Percentiles rank a stretch among this genome's conserved stretches.
Evolutionary conservation across 2,888 invertebrate species (phyloP).

Genomic region (Dione vanillae): DNA sequence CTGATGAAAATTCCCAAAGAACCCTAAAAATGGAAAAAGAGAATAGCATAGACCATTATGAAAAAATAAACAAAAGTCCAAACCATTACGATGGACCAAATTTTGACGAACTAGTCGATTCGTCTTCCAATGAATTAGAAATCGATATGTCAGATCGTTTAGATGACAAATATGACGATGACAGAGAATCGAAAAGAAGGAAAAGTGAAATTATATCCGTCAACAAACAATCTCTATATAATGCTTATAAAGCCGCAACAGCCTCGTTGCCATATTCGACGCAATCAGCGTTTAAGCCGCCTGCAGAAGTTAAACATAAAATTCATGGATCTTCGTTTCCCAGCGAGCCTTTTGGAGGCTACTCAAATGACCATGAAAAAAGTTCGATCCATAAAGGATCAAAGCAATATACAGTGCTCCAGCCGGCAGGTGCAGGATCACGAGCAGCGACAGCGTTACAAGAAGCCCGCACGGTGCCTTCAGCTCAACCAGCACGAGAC

Average conservation of each 20-base stretch:
- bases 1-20: constrained; percentile 50
- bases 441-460: constrained; percentile 92
- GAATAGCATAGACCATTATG: constrained; percentile 69
- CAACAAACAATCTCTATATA: constrained; percentile 82
- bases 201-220: constrained; percentile 80
- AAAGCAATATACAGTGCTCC: constrained; percentile 94
- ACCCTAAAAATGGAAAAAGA: constrained; percentile 59
- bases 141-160: constrained; percentile 90
- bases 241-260: constrained; percentile 82
- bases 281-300: constrained; percentile 92
- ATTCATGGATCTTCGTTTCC: constrained; percentile 72
- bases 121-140: constrained; percentile 90
- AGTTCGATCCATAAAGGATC: constrained; percentile 76
- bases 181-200: constrained; percentile 79
- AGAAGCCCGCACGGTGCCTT: constrained; percentile 86
- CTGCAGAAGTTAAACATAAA: constrained; percentile 86
- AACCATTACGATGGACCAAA: constrained; percentile 88
- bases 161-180: constrained; percentile 86
- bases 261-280: constrained; percentile 87
- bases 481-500: constrained; percentile 80
- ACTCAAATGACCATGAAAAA: constrained; percentile 84
- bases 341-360: constrained; percentile 91
- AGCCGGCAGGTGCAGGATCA: constrained; percentile 92
- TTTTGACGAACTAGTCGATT: constrained; percentile 90
- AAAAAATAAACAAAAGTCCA: constrained; percentile 78